Conservation (phyloP, 2,797 vertebrate species). For the Masticophis lateralis region DNA sequence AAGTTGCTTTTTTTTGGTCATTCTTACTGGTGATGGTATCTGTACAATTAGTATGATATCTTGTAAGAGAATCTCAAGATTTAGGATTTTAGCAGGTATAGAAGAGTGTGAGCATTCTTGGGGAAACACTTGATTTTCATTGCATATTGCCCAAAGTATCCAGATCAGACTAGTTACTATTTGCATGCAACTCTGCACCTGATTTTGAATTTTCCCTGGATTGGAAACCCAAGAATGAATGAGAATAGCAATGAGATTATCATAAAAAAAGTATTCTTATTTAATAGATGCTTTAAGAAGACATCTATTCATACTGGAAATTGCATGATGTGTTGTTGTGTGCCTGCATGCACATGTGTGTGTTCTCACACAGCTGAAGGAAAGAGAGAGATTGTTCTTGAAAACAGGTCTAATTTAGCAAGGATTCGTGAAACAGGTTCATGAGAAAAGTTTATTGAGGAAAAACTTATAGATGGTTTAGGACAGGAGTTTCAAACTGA, state of each 20-base stretch:
- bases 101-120: not conserved
- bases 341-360: not conserved
- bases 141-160: not conserved
- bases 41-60: not conserved
- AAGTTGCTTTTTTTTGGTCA: not conserved
- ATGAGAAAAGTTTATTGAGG: not conserved
- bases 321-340: not conserved
- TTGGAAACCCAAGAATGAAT: not conserved
- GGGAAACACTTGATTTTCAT: not conserved
- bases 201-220: not conserved
- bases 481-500: not conserved
- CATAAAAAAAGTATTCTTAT: not conserved
- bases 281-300: not conserved
- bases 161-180: not conserved
- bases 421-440: not conserved
- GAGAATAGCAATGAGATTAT: not conserved
- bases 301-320: not conserved
- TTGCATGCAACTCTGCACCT: not conserved
- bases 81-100: not conserved
- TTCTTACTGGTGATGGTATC: not conserved
- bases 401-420: not conserved
- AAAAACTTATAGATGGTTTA: not conserved
- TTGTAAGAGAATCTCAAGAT: not conserved
- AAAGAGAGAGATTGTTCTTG: not conserved
- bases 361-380: not conserved